Evolutionary conservation across 1,140 invertebrate species (phyloP), one percentile per base, ranked within the genome.

Genomic region (Dendroctonus valens): DNA sequence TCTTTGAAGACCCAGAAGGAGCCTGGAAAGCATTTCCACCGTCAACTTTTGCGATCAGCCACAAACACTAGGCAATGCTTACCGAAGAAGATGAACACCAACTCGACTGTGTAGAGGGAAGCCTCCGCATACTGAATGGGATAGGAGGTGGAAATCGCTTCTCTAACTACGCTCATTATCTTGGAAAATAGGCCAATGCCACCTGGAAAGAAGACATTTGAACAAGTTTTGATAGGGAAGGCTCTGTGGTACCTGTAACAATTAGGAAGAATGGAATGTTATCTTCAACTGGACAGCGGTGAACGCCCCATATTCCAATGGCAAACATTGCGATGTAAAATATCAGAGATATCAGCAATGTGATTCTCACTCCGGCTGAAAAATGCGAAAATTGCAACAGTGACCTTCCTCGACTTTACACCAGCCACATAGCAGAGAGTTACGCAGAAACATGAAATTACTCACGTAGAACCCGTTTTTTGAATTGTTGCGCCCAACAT

Each of bases 201-300:
- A 48, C 73, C 73, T 74, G 44, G 51, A 67, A 69, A 46, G n/a
- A 41, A 40, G 6, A 7, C 14, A 6, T 38, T 46, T 44, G 14
- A 38, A 7, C 9, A 42, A 8, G 26, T 0, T 48, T 26, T 37
- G 26, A 39, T 41, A 48, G 5, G 38, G 7, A 38, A 14, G 37
- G 7, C 40, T 5, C 41, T 2, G 7, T 39, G 44, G 11, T 66
- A 77, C 76, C 76, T 60, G 68, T 72, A 7, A 73, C 73, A 48
- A 75, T 76, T 26, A 77, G 50, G 48, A 74, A 77, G 15, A 77
- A 60, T 26, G 76, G 74, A 53, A 77, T 73, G 54, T 74, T 61
- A 8, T 70, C 68, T 26, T 74, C 68, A 9, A 68, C 68, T 8
- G 73, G 69, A 63, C 76, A 77, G 55, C 72, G 74, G 38, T 77